These are phyloP conservation scores for Accipiter cooperii DNA, from an alignment of 2,113 vertebrate species.

Conservation along the genomic window DNA sequence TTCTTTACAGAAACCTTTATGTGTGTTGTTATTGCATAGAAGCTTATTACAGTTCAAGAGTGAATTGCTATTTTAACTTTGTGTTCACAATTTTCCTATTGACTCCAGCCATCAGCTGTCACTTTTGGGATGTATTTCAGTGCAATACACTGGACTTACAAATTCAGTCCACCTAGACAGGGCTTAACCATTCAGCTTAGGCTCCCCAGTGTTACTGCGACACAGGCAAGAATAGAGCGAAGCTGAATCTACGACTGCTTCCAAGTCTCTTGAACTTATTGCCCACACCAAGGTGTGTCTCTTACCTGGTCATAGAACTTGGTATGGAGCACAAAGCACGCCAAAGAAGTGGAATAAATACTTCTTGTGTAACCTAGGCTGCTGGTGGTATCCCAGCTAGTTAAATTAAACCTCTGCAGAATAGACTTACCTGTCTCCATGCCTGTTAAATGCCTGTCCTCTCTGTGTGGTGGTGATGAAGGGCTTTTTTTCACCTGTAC, in stretches of 20 bases:
- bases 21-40: neutral
- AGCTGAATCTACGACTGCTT: neutral
- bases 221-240: neutral
- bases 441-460: neutral
- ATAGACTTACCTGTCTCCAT: fast-evolving
- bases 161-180: neutral
- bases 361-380: neutral
- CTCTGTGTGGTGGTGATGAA: neutral
- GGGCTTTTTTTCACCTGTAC: neutral
- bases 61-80: neutral
- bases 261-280: neutral
- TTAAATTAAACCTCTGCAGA: neutral
- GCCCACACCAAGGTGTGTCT: neutral
- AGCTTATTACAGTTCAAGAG: neutral
- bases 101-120: neutral
- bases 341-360: neutral
- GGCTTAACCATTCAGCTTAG: neutral
- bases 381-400: neutral
- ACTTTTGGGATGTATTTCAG: neutral
- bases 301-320: neutral
- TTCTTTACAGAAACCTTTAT: neutral
- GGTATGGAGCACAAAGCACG: neutral
- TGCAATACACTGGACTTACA: neutral
- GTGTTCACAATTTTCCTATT: neutral
- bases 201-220: neutral